Percentiles rank a stretch among this genome's conserved stretches.
Conservation (phyloP, 23 tunicate species). For the Styela plicata region DNA sequence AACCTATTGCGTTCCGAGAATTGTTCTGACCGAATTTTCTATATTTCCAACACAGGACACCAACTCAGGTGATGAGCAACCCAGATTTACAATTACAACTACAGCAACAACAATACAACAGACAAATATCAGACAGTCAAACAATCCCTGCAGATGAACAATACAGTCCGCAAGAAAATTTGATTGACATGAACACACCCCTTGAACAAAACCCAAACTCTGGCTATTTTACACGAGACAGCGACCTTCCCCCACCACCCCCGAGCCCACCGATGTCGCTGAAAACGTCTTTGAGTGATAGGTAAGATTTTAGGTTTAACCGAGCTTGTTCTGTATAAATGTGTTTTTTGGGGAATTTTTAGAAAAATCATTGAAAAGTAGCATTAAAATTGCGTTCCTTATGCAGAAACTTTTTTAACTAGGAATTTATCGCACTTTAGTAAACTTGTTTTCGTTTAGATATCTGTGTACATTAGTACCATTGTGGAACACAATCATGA, state of each 20-base stretch:
- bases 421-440: too few relatives aligned
- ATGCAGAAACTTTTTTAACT: too few relatives aligned
- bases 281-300: slow-evolving; percentile 63
- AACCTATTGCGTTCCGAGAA: too few relatives aligned
- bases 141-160: slow-evolving; percentile 17
- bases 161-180: slow-evolving; percentile 10
- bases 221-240: slow-evolving; percentile 10
- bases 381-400: too few relatives aligned
- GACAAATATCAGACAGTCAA: not conserved
- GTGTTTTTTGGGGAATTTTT: too few relatives aligned
- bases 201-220: not conserved
- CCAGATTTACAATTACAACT: not conserved
- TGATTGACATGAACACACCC: slow-evolving; percentile 26
- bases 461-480: too few relatives aligned
- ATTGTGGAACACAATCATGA: too few relatives aligned
- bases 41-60: not conserved
- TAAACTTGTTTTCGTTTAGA: too few relatives aligned
- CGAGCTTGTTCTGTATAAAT: too few relatives aligned
- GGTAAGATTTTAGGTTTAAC: too few relatives aligned
- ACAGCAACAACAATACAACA: slow-evolving; percentile 5
- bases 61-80: slow-evolving; percentile 6
- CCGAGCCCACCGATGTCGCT: slow-evolving; percentile 63
- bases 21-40: too few relatives aligned
- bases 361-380: too few relatives aligned
- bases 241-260: slow-evolving; percentile 69